phyloP scores from a whole-genome alignment of 2,113 vertebrate genomes.

The Pithys albifrons region DNA sequence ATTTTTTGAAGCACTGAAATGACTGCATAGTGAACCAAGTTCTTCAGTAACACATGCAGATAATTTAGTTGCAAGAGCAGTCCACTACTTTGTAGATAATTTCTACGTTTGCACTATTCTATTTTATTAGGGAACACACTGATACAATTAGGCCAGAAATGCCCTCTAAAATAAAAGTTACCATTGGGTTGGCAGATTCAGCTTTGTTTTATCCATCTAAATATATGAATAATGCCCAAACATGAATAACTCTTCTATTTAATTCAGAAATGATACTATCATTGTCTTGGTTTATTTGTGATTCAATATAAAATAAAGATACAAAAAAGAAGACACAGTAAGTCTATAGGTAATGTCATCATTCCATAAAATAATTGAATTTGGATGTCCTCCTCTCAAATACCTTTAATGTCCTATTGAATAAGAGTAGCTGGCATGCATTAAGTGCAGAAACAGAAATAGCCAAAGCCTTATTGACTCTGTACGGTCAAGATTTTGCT shows the following conservation, averaged over 20 bases:
- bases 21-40: background rate
- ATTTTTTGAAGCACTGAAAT: background rate
- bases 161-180: background rate
- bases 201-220: background rate
- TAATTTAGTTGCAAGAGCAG: background rate
- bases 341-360: background rate
- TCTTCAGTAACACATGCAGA: background rate
- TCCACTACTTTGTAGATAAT: background rate
- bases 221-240: background rate
- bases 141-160: background rate
- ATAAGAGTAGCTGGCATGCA: background rate
- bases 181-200: background rate
- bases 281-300: background rate
- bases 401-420: background rate
- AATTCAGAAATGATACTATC: background rate
- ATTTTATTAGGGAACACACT: background rate
- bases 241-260: background rate
- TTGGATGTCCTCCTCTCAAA: background rate
- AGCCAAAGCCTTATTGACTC: background rate
- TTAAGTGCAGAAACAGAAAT: background rate
- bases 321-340: background rate
- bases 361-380: background rate
- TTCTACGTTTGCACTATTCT: background rate
- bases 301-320: background rate
- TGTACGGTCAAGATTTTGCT: background rate